phyloP scores from a whole-genome alignment of 2,888 invertebrate species.

The Ectemnius continuus region DNA sequence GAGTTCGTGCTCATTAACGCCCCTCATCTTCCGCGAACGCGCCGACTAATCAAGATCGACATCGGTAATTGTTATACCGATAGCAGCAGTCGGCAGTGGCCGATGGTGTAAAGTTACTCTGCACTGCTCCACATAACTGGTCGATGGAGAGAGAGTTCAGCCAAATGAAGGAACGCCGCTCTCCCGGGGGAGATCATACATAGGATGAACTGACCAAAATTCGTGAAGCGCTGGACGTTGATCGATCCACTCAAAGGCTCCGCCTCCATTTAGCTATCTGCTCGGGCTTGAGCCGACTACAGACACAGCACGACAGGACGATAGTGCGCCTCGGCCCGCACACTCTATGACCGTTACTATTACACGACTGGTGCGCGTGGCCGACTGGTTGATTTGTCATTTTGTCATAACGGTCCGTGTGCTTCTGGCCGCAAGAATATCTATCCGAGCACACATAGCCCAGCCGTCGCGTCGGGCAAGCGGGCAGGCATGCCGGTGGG shows the following conservation, averaged over 20 bases:
- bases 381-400: constrained; percentile 6
- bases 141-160: background rate
- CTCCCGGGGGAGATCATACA: background rate
- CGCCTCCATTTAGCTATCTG: background rate
- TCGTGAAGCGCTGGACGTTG: constrained; percentile 6
- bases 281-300: too few species aligned
- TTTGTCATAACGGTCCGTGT: constrained; percentile 7
- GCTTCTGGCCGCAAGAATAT: constrained; percentile 5
- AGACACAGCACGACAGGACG: too few species aligned
- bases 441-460: background rate
- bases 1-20: constrained; percentile 2
- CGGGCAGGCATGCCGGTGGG: too few species aligned
- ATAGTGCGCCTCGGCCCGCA: background rate
- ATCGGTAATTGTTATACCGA: background rate
- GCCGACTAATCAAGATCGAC: background rate
- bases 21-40: background rate
- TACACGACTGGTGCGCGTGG: constrained; percentile 1
- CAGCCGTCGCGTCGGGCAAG: too few species aligned
- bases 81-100: too few species aligned
- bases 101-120: too few species aligned
- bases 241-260: constrained; percentile 9
- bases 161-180: background rate
- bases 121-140: too few species aligned
- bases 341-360: background rate
- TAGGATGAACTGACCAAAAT: constrained; percentile 3